Evolutionary conservation across 2,888 invertebrate species (phyloP), one percentile per base, ranked within the genome.

Genomic region (Hemaris fuciformis): DNA sequence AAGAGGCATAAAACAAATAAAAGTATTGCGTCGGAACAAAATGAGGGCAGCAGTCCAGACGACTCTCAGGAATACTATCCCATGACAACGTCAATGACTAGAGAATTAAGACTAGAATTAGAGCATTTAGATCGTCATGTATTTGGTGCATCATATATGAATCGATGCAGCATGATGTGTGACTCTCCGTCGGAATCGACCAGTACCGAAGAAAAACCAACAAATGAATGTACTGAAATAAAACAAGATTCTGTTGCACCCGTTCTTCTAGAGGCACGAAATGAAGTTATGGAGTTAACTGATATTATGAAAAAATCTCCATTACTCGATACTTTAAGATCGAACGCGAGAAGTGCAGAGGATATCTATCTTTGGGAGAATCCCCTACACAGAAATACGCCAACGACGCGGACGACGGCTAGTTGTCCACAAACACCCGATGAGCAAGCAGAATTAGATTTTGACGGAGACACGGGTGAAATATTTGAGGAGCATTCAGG

Each of bases 81-180:
- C 2, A 96, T 98, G 95, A 96, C 97, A 0, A 97, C 97, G 3
- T 96, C 97, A 2, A 96, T 97, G 91, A 97, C 97, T 0, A 94
- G 97, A 73, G 97, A 97, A 81, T 86, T 97, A 73, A 94, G 96
- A 73, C 92, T 97, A 57, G 97, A 97, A 83, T 84, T 97, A 66
- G 97, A 97, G 77, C 97, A 96, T 80, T 89, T 97, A 72, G 97
- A 97, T 85, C 93, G 97, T 7, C 97, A 96, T 85, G 96, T 97
- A 3, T 97, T 97, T 77, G 97, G 97, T 0, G 81, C 81, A 13
- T 86, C 90, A 1, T 91, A 91, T 68, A 74, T 88, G 31, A 87
- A 84, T 66, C 73, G 89, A 48, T 85, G 88, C 66, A 88, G 87
- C 67, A 80, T 86, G 76, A 79, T 86, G 60, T 87, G 85, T 62